Evolutionary conservation across 2,113 vertebrate genomes (phyloP).

Genomic region (Onychostoma macrolepis): DNA sequence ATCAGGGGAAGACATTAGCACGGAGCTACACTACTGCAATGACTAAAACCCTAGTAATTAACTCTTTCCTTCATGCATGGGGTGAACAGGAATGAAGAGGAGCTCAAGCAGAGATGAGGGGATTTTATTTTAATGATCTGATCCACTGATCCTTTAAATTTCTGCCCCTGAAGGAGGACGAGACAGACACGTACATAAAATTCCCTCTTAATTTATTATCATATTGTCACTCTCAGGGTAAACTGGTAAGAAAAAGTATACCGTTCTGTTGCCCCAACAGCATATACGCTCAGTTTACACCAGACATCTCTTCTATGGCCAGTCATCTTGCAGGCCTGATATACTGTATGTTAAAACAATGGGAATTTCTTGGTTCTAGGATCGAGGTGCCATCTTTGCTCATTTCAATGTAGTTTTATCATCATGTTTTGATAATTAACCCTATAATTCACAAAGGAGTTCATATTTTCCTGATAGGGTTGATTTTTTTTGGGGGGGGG

Average conservation of each 20-base stretch:
- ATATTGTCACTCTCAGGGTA: slow-evolving; percentile 61
- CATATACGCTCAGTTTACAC: background rate
- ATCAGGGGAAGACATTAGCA: slow-evolving; percentile 51
- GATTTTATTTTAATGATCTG: slow-evolving; percentile 80
- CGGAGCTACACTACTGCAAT: slow-evolving; percentile 59
- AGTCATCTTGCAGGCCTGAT: background rate
- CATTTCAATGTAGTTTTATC: background rate
- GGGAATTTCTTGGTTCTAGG: background rate
- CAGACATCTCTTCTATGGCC: background rate
- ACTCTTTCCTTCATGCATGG: slow-evolving; percentile 77
- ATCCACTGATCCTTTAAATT: slow-evolving; percentile 84
- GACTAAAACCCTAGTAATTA: slow-evolving; percentile 73
- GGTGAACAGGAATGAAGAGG: slow-evolving; percentile 48
- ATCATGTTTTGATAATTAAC: background rate
- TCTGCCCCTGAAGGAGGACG: slow-evolving; percentile 70
- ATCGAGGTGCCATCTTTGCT: background rate
- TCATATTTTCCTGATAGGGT: background rate
- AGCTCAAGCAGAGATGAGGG: slow-evolving; percentile 58
- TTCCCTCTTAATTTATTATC: slow-evolving; percentile 70
- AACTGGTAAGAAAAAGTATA: slow-evolving; percentile 59
- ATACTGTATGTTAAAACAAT: background rate
- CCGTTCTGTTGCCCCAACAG: slow-evolving; percentile 54
- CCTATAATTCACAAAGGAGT: background rate
- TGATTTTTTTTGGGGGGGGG: background rate
- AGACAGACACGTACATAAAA: slow-evolving; percentile 68